Evolutionary conservation across 2,888 invertebrate genomes (phyloP), one percentile per base, ranked within the genome.

Genomic region (Oscheius sp.): DNA sequence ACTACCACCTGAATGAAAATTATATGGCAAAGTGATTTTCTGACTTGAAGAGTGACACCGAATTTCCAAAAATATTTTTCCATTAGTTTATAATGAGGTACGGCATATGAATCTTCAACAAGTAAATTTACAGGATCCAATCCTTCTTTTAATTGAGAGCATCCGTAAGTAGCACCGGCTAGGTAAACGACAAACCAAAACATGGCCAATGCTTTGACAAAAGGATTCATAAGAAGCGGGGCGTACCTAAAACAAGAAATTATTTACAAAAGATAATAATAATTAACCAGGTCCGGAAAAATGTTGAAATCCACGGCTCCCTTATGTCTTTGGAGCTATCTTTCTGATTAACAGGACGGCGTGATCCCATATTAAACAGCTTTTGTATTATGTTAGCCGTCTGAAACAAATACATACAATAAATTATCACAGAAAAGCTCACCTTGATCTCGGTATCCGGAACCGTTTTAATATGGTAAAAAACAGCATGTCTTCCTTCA

Each of bases 11-110:
- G 73, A 58, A 69, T 13, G 12, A 55, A 25, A 18, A 46, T 12
- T 52, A 27, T n/a, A 55, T 25, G n/a, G 3, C 6, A 23, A 46
- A 52, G 13, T 21, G 9, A 12, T 21, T n/a, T 25, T 16, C 41
- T 16, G n/a, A 81, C 84, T 76, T 87, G 87, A 1, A 88, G 80
- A 35, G 84, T 77, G 2, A 85, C 81, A 18, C 88, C 88, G 69
- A 87, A 88, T 58, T 85, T 83, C 88, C 88, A 88, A 73, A 87
- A 88, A 77, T 87, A 87, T 29, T 84, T 76, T 45, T 86, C 83
- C 41, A 85, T 74, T 3, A 80, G 66, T 21, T 76, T 79, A 61
- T 88, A 87, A 74, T 87, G 87, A 3, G 87, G 87, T 63, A 88
- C 83, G 12, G 87, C 87, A 68, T 87, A 87, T 5, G 86, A 86